Percentiles rank a stretch among this genome's conserved stretches.
Conservation (phyloP, 1,140 invertebrate genomes). For the Gryllus bimaculatus region DNA sequence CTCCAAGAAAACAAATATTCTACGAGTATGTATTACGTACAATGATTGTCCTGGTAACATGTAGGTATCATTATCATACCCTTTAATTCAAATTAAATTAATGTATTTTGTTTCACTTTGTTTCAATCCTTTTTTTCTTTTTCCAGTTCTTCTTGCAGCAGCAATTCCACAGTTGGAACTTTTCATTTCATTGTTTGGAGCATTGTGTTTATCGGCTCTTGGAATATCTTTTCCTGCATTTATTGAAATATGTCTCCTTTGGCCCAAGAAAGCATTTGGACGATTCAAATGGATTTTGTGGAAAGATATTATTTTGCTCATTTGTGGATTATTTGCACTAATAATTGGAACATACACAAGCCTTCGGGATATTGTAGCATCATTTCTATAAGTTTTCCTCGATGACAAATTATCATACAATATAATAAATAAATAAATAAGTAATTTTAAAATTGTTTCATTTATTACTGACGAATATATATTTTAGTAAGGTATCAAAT, state of each 20-base stretch:
- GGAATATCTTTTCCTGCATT: constrained; percentile 75
- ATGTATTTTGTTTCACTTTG: background rate
- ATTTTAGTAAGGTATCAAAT: too few species aligned
- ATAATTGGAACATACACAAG: constrained; percentile 60
- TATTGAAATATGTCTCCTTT: constrained; percentile 59
- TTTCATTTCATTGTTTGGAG: constrained; percentile 77
- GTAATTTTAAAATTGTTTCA: too few species aligned
- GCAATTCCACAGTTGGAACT: constrained; percentile 66
- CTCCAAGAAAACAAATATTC: constrained; percentile 34
- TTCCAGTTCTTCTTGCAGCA: constrained; percentile 61
- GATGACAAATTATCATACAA: too few species aligned
- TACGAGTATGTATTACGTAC: constrained; percentile 57
- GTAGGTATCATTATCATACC: constrained; percentile 44
- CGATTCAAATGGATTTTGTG: constrained; percentile 34
- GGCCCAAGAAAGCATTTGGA: constrained; percentile 39
- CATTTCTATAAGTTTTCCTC: constrained; percentile 23
- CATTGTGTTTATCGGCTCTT: constrained; percentile 66
- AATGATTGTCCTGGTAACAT: constrained; percentile 56
- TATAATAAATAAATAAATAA: too few species aligned
- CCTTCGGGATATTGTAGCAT: constrained; percentile 47
- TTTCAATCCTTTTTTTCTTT: constrained; percentile 20
- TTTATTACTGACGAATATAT: too few species aligned
- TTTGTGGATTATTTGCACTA: constrained; percentile 56
- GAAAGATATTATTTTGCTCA: constrained; percentile 60
- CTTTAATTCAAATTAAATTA: background rate